A percentile compares a stretch with the other conserved stretches of the same genome.
phyloP scores from a whole-genome alignment of 2,888 invertebrate genomes.

The Barypeithes pellucidus region DNA sequence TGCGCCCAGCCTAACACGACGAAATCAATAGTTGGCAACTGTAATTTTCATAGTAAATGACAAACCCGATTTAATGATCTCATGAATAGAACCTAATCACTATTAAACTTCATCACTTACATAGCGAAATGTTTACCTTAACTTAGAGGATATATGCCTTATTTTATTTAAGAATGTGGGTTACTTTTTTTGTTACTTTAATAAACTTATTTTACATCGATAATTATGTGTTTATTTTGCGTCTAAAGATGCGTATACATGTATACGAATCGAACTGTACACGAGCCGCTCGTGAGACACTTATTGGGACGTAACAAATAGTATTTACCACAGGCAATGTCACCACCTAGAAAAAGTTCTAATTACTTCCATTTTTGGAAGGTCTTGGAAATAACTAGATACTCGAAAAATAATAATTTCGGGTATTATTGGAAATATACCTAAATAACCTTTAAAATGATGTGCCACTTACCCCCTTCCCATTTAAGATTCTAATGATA shows the following conservation, averaged over 20 bases:
- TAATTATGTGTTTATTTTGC: constrained; percentile 10
- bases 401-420: no score
- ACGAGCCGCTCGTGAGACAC: no score
- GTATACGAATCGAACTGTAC: no score
- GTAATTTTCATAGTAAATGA: constrained; percentile 2
- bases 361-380: no score
- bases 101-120: constrained; percentile 26
- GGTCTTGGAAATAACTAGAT: no score
- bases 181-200: constrained; percentile 55
- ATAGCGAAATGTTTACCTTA: constrained; percentile 53
- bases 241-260: not conserved
- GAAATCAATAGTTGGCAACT: not conserved
- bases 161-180: constrained; percentile 50
- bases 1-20: not conserved
- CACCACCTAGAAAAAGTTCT: no score
- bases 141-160: constrained; percentile 46
- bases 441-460: no score
- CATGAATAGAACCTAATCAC: constrained; percentile 39
- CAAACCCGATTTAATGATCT: constrained; percentile 41
- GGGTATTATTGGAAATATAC: no score
- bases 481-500: no score
- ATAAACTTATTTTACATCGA: constrained; percentile 53
- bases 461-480: no score
- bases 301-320: no score
- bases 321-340: no score